A percentile compares a stretch with the other conserved stretches of the same genome.
These are phyloP conservation scores for Aphrocallistes beatrix DNA, from an alignment of 37 sponge, comb jelly and placozoan genomes.

Conservation along the genomic window DNA sequence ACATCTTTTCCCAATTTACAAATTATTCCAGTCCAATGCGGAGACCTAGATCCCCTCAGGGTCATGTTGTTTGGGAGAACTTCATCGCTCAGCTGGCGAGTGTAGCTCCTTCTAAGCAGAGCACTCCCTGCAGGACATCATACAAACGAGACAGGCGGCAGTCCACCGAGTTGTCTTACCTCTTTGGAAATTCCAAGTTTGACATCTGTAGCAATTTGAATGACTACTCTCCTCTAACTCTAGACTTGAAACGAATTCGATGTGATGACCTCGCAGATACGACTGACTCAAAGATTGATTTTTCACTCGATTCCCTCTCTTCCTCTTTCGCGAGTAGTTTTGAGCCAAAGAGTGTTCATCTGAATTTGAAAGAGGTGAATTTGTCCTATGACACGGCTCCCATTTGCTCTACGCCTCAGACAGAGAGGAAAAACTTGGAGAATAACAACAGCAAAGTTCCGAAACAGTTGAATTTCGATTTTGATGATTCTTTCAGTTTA, in stretches of 20 bases:
- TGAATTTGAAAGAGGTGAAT: neutral
- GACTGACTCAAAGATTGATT: neutral
- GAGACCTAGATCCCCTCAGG: neutral
- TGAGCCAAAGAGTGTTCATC: neutral
- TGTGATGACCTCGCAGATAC: neutral
- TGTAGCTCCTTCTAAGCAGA: neutral
- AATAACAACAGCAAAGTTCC: neutral
- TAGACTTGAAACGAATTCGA: slow-evolving; percentile 5
- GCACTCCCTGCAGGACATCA: neutral
- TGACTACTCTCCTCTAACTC: neutral
- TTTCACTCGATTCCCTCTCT: neutral
- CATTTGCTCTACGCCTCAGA: neutral
- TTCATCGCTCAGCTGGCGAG: neutral
- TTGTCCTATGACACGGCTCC: neutral
- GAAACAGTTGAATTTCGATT: neutral
- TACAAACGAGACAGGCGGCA: neutral
- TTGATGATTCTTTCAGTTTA: slow-evolving; percentile 3
- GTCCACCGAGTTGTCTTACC: neutral
- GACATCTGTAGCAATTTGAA: neutral
- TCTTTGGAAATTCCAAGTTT: neutral
- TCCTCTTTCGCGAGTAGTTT: neutral
- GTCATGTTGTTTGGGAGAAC: neutral
- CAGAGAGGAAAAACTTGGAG: neutral
- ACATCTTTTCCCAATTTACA: no score
- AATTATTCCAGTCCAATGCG: no score